A percentile compares a stretch with the other conserved stretches of the same genome.
Evolutionary conservation across 1,140 invertebrate species (phyloP).

Genomic region (Lasioglossum baleicum): DNA sequence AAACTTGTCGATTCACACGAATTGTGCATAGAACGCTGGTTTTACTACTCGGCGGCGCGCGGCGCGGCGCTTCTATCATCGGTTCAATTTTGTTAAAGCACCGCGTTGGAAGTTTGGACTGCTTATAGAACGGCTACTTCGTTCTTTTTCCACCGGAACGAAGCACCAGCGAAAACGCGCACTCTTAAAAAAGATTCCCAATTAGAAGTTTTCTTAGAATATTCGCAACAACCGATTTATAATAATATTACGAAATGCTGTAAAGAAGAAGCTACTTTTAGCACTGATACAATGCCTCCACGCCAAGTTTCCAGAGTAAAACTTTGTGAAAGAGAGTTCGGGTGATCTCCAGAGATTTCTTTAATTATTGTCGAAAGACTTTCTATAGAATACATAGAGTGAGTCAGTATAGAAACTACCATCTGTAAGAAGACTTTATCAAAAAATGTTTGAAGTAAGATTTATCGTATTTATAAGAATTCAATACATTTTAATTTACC

Average conservation of each 20-base stretch:
- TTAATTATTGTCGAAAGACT: no score
- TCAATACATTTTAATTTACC: no score
- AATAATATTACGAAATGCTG: background rate
- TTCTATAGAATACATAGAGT: no score
- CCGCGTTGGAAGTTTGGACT: background rate
- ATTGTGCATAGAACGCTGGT: background rate
- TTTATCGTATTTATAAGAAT: no score
- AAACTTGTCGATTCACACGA: background rate
- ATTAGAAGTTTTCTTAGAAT: background rate
- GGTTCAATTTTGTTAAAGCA: constrained; percentile 5
- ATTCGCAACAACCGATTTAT: background rate
- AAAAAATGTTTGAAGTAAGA: no score
- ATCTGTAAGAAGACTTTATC: no score
- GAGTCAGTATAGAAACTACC: no score
- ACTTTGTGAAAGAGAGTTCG: background rate
- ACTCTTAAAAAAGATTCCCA: background rate
- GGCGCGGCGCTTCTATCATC: background rate
- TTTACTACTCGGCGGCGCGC: background rate
- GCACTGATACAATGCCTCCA: background rate
- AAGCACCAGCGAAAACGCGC: background rate
- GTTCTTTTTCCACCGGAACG: background rate
- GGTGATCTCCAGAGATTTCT: no score
- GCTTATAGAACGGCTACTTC: background rate
- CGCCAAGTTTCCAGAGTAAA: background rate
- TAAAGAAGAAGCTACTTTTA: no score